phyloP scores from a whole-genome alignment of 2,888 invertebrate genomes.

The Dyspetes luteomarginatus region DNA sequence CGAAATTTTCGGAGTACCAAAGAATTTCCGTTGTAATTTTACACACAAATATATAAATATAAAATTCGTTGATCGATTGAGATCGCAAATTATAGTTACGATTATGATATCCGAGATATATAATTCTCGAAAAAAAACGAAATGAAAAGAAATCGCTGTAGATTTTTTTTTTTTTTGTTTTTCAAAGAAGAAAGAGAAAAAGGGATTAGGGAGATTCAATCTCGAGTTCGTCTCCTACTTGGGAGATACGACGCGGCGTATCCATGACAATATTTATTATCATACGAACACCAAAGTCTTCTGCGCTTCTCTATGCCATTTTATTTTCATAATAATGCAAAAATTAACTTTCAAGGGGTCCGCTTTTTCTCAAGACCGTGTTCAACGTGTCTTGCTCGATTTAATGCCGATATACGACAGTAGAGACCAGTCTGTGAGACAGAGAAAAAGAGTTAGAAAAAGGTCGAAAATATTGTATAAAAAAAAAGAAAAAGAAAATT shows the following conservation, averaged over 20 bases:
- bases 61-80: conserved; percentile 31
- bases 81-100: conserved; percentile 36
- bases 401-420: conserved; percentile 11
- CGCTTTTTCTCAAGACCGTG: not conserved
- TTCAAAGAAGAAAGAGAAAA: not conserved
- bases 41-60: not conserved
- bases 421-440: conserved; percentile 34
- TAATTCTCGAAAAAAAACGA: not conserved
- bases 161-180: too few species aligned
- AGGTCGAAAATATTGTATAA: not conserved
- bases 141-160: not conserved
- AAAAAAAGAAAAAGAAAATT: not conserved
- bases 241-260: conserved; percentile 45
- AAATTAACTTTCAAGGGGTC: not conserved
- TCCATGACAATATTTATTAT: conserved; percentile 72
- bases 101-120: conserved; percentile 34
- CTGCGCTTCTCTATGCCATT: conserved; percentile 28
- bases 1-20: conserved; percentile 1
- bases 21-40: not conserved
- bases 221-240: conserved; percentile 33
- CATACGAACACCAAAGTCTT: conserved; percentile 58
- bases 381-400: conserved; percentile 12
- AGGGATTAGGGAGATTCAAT: conserved; percentile 7
- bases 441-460: not conserved
- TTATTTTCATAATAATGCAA: conserved; percentile 5